Evolutionary conservation across 2,888 invertebrate genomes (phyloP), one percentile per base, ranked within the genome.

Genomic region (Oxyscelio sp.): DNA sequence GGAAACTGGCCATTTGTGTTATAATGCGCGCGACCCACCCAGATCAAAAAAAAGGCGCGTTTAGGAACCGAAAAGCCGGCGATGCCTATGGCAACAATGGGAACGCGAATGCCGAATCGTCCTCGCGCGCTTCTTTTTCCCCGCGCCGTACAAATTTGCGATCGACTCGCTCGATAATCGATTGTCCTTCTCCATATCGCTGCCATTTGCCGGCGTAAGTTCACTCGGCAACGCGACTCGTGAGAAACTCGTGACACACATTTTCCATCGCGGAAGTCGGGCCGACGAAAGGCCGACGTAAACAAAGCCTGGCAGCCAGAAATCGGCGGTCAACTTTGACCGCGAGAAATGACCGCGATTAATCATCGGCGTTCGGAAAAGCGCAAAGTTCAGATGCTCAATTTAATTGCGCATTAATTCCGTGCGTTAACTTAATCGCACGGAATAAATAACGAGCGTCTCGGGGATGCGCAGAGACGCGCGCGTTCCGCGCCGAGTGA

Each of bases 181-280:
- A 73, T 73, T 40, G 61, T 61, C 52, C 11, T 34, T 22, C 6
- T 45, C 22, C 63, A 19, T 24, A 65, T 65, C 65, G 27, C 21
- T 34, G 75, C 48, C 24, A 58, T 58, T 63, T 34, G 43, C 58
- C 38, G 50, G 59, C 24, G 54, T 54, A 61, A 45, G 70, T 66
- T 65, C 79, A 43, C 54, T 45, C 24, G 56, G 56, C 74, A 75
- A 54, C 63, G 85, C 89, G 87, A 81, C 90, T 90, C 91, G 91
- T 91, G 91, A 90, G 91, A 91, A 91, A 91, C 91, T 83, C 89
- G 89, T 90, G 91, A 89, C 91, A 91, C 88, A 91, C 90, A 90
- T 91, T 90, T 83, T 87, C 91, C 91, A 92, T 87, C 87, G 89
- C 88, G 89, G 82, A 78, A 83, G 82, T 88, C 87, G 22, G 43